Base-by-base conservation (phyloP, 30 jellyfish, hydroid and myxozoan species). In the Catostylus mosaicus region DNA sequence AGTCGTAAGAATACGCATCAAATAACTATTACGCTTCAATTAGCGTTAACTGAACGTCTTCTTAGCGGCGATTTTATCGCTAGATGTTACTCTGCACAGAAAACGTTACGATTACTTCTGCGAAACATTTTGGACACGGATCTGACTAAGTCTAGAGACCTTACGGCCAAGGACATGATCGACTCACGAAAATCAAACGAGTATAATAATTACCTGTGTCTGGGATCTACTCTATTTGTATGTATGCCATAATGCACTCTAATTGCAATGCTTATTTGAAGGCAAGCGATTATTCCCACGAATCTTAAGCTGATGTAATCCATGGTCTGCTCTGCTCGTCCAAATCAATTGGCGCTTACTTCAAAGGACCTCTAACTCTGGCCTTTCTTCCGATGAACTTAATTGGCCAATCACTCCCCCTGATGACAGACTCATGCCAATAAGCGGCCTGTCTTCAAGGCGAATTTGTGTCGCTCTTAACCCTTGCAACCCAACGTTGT, bases 221-320 rank as follows among this genome's bases (percentile, higher is more conserved):
- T 77, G n/a, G 78, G 6, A 19, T 77, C 68, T 10, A 77, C 45
- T 60, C 88, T 56, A 78, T 77, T 77, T 11, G 69, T 72, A 77
- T 24, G 88, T 57, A 77, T 77, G 24, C 88, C 88, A 57, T 77
- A 77, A 59, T 60, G 88, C 46, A 77, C 88, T 40, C 88, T 77
- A 2, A 77, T 57, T 35, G 69, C 88, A 23, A 57, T n/a, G 19
- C 67, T 35, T 24, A 77, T 77, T 27, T 57, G 75, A n/a, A 60
- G 18, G 72, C 33, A 57, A 8, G 67, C 69, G 8, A 77, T 12
- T 22, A 77, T 2, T 26, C 67, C 78, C 66, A 70, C 78, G 12
- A 77, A 32, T 40, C 11, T 57, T 54, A 56, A 34, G 45, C 67
- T 12, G 69, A 31, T 57, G 56, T 54, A 29, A 30, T 59, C 69